Evolutionary conservation across 1,140 invertebrate species (phyloP), one percentile per base, ranked within the genome.

Genomic region (Trichonephila clavata): DNA sequence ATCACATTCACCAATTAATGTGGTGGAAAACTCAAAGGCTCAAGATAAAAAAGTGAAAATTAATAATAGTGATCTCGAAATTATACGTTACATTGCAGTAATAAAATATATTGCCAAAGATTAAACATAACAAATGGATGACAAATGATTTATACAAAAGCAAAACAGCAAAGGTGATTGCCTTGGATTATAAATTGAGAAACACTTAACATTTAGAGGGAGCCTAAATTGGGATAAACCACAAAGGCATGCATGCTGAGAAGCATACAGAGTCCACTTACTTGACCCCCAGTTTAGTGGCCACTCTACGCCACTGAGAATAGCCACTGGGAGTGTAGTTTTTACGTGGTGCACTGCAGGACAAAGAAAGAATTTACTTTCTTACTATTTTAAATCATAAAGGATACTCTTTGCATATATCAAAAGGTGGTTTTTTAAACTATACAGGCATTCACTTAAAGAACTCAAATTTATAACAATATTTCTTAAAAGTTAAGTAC

Each of bases 251-350:
- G 77, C 88, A 94, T 94, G 89, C 87, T 80, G 83, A 60, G 43
- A 60, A 32, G 57, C 71, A 90, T 43, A 86, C 83, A 91, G 59
- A 88, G 27, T 65, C 13, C 95, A 98, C 98, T 98, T 98, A 98
- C 98, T 98, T 98, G 96, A 98, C 98, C 97, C 98, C 98, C 95
- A 98, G 97, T 96, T 98, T 98, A 96, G 97, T 98, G 96, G 98
- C 98, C 96, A 98, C 98, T 96, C 98, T 97, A 95, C 97, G 97
- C 98, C 98, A 98, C 96, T 98, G 98, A 95, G 98, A 98, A 97
- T 98, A 98, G 97, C 97, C 97, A 96, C 96, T 97, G 96, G 96
- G 97, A 97, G 94, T 93, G 92, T 95, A 95, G 71, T 92, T 90
- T 97, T 95, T 94, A 92, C 94, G 94, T 90, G 94, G 94, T 88